These are phyloP conservation scores for Chlamydotis undulata DNA, from an alignment of 2,113 vertebrate species.

Conservation along the genomic window DNA sequence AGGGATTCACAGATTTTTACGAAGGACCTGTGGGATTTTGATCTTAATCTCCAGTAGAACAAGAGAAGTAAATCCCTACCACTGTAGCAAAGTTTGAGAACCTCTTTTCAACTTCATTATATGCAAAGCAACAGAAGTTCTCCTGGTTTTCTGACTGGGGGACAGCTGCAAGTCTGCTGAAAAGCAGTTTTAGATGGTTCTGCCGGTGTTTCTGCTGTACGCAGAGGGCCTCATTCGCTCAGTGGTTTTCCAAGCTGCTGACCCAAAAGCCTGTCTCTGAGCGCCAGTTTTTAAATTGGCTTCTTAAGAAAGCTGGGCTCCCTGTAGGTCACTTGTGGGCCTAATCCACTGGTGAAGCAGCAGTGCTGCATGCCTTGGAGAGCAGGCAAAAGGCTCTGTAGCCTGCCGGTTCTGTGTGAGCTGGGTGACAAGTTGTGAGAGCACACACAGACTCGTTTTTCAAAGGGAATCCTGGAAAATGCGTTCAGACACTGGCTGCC, in stretches of 20 bases:
- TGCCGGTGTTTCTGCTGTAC: background rate
- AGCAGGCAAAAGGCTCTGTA: background rate
- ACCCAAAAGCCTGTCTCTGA: background rate
- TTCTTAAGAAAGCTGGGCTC: background rate
- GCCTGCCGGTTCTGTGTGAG: background rate
- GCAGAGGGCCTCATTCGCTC: background rate
- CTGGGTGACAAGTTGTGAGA: rapidly evolving
- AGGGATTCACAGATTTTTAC: background rate
- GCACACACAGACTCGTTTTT: rapidly evolving
- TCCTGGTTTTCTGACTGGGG: background rate
- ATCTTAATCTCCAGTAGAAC: background rate
- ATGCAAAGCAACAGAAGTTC: background rate
- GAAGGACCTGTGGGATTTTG: background rate
- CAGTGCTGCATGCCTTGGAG: background rate
- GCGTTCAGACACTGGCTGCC: background rate
- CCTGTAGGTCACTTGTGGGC: background rate
- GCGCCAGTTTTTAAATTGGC: background rate
- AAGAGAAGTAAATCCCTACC: background rate
- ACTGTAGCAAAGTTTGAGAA: background rate
- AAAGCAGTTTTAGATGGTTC: background rate
- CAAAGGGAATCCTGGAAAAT: background rate
- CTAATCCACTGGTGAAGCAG: background rate
- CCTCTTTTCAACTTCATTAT: background rate
- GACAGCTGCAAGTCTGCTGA: background rate
- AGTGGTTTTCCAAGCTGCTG: background rate